phyloP scores from a whole-genome alignment of 64 coral and sea anemone genomes.

The Montipora sp. region DNA sequence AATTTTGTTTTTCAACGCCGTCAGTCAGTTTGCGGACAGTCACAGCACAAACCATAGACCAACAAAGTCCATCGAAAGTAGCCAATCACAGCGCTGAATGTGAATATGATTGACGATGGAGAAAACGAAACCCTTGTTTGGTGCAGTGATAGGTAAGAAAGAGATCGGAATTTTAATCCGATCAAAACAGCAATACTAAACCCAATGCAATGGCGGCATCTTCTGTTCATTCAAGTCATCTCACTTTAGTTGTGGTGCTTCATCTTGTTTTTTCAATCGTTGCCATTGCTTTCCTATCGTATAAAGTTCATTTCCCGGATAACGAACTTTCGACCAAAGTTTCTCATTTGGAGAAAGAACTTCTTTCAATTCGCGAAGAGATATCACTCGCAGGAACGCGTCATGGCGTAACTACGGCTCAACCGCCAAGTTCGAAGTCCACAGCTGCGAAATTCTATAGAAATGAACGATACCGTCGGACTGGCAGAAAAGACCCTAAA shows the following conservation, averaged over 20 bases:
- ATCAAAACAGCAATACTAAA: neutral
- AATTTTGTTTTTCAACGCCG: too few relatives aligned
- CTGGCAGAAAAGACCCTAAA: neutral
- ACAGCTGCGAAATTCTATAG: neutral
- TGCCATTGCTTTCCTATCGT: neutral
- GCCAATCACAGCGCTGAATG: too few relatives aligned
- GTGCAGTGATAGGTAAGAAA: too few relatives aligned
- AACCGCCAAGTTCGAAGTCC: neutral
- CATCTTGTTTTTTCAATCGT: conserved; percentile 7
- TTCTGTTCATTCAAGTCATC: neutral
- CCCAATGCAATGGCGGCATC: neutral
- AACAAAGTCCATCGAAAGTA: too few relatives aligned
- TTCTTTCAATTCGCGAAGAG: neutral
- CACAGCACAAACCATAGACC: too few relatives aligned
- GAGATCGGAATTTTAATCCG: too few relatives aligned
- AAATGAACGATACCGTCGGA: neutral
- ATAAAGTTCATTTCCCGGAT: conserved; percentile 10
- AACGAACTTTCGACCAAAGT: conserved; percentile 27
- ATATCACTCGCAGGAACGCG: neutral
- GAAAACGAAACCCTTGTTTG: too few relatives aligned
- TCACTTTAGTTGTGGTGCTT: neutral
- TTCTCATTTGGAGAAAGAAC: neutral
- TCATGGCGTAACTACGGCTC: too few relatives aligned
- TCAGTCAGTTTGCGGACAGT: too few relatives aligned
- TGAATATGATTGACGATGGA: too few relatives aligned